phyloP scores from a whole-genome alignment of 2,113 vertebrate genomes.

The Zapornia atra region DNA sequence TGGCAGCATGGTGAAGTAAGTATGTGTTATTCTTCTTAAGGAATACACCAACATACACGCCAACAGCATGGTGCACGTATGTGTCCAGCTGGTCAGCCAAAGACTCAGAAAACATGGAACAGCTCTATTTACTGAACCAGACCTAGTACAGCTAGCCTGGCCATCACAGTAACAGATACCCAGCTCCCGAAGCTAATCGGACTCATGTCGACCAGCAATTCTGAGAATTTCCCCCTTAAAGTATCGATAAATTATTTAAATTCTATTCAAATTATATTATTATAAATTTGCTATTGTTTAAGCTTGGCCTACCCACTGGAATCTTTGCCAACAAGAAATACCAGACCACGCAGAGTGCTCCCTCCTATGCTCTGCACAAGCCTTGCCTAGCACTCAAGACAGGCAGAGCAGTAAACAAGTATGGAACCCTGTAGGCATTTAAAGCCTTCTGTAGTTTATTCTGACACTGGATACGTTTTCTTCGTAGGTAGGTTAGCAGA shows the following conservation, averaged over 20 bases:
- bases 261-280: neutral
- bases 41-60: neutral
- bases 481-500: conserved; percentile 86
- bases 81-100: neutral
- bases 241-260: neutral
- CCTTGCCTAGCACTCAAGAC: neutral
- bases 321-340: neutral
- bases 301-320: neutral
- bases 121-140: neutral
- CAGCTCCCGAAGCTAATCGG: neutral
- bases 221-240: neutral
- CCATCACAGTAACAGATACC: neutral
- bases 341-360: neutral
- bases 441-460: neutral
- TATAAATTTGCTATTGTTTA: neutral
- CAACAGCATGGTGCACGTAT: neutral
- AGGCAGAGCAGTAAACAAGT: neutral
- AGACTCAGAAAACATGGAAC: neutral
- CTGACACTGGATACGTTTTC: conserved; percentile 81
- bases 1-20: neutral
- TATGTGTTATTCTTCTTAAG: neutral
- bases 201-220: neutral
- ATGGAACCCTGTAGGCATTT: neutral
- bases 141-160: neutral
- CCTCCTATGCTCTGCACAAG: neutral